Base-by-base conservation (phyloP, 2,113 vertebrate species). In the cattle (Bos taurus) region DNA sequence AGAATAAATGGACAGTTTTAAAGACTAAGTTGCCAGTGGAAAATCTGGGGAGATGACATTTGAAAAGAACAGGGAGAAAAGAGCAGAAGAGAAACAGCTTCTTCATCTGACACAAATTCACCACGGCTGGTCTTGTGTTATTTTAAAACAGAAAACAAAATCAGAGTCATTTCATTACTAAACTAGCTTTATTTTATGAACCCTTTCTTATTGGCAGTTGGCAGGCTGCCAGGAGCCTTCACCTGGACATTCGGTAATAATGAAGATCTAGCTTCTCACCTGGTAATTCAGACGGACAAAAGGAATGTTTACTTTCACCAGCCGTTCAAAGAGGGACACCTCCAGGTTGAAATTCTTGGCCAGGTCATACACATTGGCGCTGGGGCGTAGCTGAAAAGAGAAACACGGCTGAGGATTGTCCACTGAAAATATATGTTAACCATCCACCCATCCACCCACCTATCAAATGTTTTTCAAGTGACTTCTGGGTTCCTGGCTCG, bases 281-380 rank as follows among this genome's bases (percentile, higher is more conserved):
- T 99, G 99, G 97, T 99, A 99, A 98, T 99, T 99, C 88, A 99
- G 99, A 94, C 99, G 98, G 90, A 99, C 99, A 97, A 98, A 99
- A 8, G 99, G 99, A 89, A 99, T 98, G 57, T 98, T 95, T 28
- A 99, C 99, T 91, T 98, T 99, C 97, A 99, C 99, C 80, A 99
- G 99, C 64, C 99, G 99, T 98, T 99, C 99, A 99, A 99, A 99
- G 98, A 99, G 99, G 71, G 99, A 99, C 74, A 99, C 99, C 97
- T 99, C 99, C 59, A 99, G 99, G 98, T 99, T 99, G 99, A 99
- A 99, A 98, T 99, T 99, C 98, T 99, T 99, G 67, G 99, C 99
- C 81, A 99, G 99, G 33, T 99, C 99, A 85, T 99, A 99, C 0
- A 99, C 99, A 0, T 99, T 99, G 95, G 99, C 99, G 97, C 99